phyloP scores from a whole-genome alignment of 2,113 vertebrate species.

The Ursus arctos region DNA sequence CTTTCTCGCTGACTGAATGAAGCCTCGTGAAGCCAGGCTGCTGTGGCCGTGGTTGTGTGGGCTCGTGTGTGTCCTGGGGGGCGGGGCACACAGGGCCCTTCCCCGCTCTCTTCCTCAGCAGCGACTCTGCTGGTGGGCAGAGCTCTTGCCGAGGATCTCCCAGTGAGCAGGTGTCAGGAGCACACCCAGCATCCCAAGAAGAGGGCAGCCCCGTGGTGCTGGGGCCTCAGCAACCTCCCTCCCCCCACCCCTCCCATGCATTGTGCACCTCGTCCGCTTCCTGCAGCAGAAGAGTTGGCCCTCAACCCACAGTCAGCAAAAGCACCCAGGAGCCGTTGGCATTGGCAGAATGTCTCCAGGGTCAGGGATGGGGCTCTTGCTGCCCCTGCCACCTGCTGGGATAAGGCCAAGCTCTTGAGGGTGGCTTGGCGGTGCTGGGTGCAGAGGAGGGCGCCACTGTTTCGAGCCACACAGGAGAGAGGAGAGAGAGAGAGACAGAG shows the following conservation, averaged over 20 bases:
- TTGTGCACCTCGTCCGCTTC: not conserved
- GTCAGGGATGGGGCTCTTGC: fast-evolving
- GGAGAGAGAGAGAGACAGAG: not conserved
- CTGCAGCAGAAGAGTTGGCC: not conserved
- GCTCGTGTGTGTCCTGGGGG: not conserved
- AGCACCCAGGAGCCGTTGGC: fast-evolving
- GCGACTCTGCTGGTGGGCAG: not conserved
- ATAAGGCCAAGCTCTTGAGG: not conserved
- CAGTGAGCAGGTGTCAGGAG: not conserved
- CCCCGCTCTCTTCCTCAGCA: not conserved
- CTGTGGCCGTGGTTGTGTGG: not conserved
- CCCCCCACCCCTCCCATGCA: fast-evolving
- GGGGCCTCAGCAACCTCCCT: not conserved
- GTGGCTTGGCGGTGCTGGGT: not conserved
- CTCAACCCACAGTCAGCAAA: not conserved
- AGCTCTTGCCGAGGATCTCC: not conserved
- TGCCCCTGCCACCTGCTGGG: not conserved
- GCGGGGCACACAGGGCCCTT: fast-evolving
- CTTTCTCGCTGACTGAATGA: fast-evolving
- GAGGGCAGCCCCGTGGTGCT: not conserved
- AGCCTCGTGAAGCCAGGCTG: not conserved
- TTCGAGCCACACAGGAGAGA: not conserved
- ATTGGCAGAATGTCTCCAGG: not conserved
- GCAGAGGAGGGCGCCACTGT: not conserved
- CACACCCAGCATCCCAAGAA: not conserved